These are phyloP conservation scores for Tipula vernalis DNA, from an alignment of 2,888 invertebrate species.

Conservation along the genomic window DNA sequence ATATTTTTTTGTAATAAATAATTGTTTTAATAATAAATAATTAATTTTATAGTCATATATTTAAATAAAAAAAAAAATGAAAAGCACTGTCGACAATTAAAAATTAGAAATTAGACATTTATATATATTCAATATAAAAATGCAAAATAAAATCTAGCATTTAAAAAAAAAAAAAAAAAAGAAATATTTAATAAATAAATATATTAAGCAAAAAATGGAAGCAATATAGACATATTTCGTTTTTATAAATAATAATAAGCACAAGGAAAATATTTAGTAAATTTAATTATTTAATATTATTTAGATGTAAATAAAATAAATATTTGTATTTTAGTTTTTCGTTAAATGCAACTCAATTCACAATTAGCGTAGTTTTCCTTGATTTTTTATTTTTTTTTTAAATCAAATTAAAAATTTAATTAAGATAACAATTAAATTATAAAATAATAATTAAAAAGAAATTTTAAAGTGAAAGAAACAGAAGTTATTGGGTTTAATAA, in stretches of 20 bases:
- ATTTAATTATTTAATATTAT: neutral
- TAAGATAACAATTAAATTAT: neutral
- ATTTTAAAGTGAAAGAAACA: neutral
- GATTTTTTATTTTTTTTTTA: neutral
- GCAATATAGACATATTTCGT: neutral
- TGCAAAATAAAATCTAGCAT: neutral
- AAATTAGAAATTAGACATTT: neutral
- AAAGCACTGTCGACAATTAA: slow-evolving; percentile 9
- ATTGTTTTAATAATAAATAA: neutral
- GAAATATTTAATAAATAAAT: neutral
- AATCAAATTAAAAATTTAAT: neutral
- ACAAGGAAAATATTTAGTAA: neutral
- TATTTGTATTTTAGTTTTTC: neutral
- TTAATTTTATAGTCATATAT: neutral
- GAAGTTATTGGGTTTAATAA: neutral
- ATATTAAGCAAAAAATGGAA: neutral
- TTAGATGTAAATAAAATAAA: neutral
- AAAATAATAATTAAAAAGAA: neutral
- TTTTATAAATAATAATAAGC: neutral
- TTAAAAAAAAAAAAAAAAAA: neutral
- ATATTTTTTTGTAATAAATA: neutral
- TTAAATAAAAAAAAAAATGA: neutral
- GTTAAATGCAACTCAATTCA: neutral
- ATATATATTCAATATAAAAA: neutral
- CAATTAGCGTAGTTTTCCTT: neutral